Evolutionary conservation across 2,113 vertebrate species (phyloP), one percentile per base, ranked within the genome.

Genomic region (Sylvietta virens): DNA sequence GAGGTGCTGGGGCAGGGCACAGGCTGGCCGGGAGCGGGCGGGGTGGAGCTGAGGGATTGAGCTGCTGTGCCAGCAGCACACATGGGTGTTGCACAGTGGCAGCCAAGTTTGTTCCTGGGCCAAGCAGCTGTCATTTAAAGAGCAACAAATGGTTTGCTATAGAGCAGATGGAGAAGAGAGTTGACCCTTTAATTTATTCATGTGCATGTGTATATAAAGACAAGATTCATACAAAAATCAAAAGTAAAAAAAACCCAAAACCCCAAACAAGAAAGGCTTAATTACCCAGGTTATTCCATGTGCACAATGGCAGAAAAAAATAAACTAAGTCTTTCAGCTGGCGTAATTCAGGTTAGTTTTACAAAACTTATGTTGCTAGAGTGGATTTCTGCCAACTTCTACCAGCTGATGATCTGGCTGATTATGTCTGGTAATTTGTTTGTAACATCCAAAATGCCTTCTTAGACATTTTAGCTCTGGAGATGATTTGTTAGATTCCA

Each of bases 101-200:
- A 95, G 91, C 50, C 42, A 3, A 69, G 86, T 40, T 40, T 85
- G 86, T 79, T 95, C 73, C 84, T 50, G 78, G 95, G 96, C 96
- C 95, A 96, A 95, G 77, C 94, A 97, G 94, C 95, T 96, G 96
- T 95, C 94, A 94, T 86, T 95, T 96, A 84, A 94, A 94, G 69
- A 94, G 83, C 91, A 86, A 71, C 91, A 95, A 95, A 92, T 81
- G 81, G 81, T 72, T 95, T 95, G 40, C 72, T 88, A 69, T 8
- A 81, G 66, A 95, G 70, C 94, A 94, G 93, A 96, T 91, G 95
- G 94, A 79, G 69, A 5, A 26, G 81, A 74, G 72, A 81, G 48
- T 23, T 91, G 91, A 97, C 91, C 69, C 86, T 94, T 87, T 86
- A 71, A 84, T 91, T 95, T 95, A 92, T 81, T 92, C 60, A 18